Evolutionary conservation across 2,888 invertebrate genomes (phyloP).

Genomic region (Sphaeridia pumilis): DNA sequence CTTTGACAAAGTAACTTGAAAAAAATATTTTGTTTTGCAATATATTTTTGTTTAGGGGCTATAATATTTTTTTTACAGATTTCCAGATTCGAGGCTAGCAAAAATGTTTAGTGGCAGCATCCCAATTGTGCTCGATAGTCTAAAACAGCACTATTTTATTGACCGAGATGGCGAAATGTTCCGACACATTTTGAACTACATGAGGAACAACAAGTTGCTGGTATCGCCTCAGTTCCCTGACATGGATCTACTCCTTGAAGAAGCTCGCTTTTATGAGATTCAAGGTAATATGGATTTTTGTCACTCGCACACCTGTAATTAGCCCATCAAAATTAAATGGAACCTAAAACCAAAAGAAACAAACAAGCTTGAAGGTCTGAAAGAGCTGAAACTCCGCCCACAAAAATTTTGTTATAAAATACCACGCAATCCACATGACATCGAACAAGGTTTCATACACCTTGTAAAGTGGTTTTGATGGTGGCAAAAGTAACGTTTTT

Average conservation of each 20-base stretch:
- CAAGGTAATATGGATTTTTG: conserved; percentile 49
- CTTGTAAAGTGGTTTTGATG: no score
- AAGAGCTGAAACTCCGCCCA: no score
- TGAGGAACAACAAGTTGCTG: conserved; percentile 77
- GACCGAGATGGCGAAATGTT: conserved; percentile 97
- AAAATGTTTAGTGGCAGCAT: conserved; percentile 90
- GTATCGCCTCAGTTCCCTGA: conserved; percentile 79
- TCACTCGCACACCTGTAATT: not conserved
- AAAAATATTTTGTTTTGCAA: not conserved
- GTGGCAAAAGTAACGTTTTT: no score
- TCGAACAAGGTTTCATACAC: no score
- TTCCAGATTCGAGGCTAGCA: conserved; percentile 80
- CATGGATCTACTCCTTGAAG: conserved; percentile 74
- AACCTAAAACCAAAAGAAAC: not conserved
- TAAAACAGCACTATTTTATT: conserved; percentile 98
- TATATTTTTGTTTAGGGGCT: not conserved
- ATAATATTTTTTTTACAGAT: conserved; percentile 50
- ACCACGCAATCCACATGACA: no score
- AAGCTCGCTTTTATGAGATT: conserved; percentile 82
- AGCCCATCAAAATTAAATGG: no score
- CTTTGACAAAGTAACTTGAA: conserved; percentile 73
- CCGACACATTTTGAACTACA: conserved; percentile 90
- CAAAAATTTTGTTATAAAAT: no score
- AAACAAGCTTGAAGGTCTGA: no score
- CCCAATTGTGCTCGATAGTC: conserved; percentile 86